Percentiles rank a stretch among this genome's conserved stretches.
phyloP scores from a whole-genome alignment of 2,797 vertebrate species.

The Pogonophryne albipinna region DNA sequence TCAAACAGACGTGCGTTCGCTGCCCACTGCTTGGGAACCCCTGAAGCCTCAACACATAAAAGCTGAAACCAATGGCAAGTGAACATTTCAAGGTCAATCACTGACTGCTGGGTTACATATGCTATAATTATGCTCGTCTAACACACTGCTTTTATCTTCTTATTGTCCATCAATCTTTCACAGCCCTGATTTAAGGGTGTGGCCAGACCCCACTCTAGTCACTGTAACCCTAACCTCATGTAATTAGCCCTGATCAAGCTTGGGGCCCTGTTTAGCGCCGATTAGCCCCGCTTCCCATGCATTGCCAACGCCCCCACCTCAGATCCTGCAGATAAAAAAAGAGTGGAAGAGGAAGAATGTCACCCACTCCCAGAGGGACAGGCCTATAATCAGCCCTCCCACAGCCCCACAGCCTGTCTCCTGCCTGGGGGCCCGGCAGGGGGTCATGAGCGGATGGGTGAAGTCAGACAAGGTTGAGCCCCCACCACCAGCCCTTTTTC shows the following conservation, averaged over 20 bases:
- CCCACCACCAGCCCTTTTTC: constrained; percentile 1
- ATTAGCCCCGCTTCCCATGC: constrained; percentile 66
- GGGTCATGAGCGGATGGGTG: constrained; percentile 23
- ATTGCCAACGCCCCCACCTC: constrained; percentile 40
- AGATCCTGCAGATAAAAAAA: constrained; percentile 69
- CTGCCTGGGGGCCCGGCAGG: constrained; percentile 22
- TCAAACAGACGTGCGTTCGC: constrained; percentile 55
- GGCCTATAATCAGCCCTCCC: constrained; percentile 74
- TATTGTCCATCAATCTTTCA: constrained; percentile 21
- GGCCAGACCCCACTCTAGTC: constrained; percentile 35
- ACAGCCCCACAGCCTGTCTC: constrained; percentile 59
- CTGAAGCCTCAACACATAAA: constrained; percentile 1
- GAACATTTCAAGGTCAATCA: constrained; percentile 53
- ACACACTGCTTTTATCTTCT: background rate
- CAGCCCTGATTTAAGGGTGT: constrained; percentile 40
- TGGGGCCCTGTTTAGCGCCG: constrained; percentile 60
- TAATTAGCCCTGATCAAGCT: constrained; percentile 76
- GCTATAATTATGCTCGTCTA: background rate
- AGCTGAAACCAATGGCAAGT: constrained; percentile 24
- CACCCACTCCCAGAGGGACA: constrained; percentile 63
- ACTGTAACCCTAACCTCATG: constrained; percentile 63
- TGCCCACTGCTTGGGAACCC: constrained; percentile 24
- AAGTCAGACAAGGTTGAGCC: constrained; percentile 49
- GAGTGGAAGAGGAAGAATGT: constrained; percentile 54
- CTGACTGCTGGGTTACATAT: background rate